Percentiles rank a stretch among this genome's conserved stretches.
Evolutionary conservation across 2,113 vertebrate species (phyloP).

Genomic region (Chiloscyllium plagiosum): DNA sequence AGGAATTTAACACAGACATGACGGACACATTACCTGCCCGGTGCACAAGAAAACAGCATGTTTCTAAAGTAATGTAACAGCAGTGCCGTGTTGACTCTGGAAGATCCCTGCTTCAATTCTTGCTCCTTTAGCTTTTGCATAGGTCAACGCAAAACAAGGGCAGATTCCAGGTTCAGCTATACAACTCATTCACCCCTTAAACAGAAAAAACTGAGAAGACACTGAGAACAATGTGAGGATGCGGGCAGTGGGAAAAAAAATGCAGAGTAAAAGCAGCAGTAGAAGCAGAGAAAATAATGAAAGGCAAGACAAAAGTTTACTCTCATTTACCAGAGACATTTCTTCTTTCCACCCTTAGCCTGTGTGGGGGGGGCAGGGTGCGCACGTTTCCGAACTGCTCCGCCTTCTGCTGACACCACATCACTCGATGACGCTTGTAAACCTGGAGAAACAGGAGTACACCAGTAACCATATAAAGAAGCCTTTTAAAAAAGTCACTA

Average conservation of each 20-base stretch:
- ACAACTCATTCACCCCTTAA: background rate
- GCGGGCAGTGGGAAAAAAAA: background rate
- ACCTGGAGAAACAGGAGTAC: conserved; percentile 53
- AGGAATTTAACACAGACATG: background rate
- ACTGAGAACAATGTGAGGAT: too few species aligned
- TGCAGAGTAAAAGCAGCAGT: background rate
- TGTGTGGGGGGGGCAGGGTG: conserved; percentile 40
- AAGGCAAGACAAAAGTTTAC: background rate
- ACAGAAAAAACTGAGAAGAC: background rate
- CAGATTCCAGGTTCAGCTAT: background rate
- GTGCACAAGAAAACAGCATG: background rate
- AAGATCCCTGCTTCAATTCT: background rate
- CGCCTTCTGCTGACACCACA: conserved; percentile 53
- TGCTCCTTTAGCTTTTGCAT: background rate
- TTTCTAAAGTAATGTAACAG: background rate
- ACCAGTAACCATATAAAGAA: background rate
- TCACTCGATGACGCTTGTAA: conserved; percentile 77
- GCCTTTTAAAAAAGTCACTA: background rate
- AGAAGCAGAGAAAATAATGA: background rate
- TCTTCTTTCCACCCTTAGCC: conserved; percentile 53
- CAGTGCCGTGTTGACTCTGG: background rate
- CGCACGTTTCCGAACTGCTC: conserved; percentile 55
- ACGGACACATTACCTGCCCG: background rate
- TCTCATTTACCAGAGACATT: conserved; percentile 68
- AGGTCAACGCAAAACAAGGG: background rate